Percentiles rank a stretch among this genome's conserved stretches.
Conservation (phyloP, 2,888 invertebrate species). For the Aporophyla lueneburgensis region DNA sequence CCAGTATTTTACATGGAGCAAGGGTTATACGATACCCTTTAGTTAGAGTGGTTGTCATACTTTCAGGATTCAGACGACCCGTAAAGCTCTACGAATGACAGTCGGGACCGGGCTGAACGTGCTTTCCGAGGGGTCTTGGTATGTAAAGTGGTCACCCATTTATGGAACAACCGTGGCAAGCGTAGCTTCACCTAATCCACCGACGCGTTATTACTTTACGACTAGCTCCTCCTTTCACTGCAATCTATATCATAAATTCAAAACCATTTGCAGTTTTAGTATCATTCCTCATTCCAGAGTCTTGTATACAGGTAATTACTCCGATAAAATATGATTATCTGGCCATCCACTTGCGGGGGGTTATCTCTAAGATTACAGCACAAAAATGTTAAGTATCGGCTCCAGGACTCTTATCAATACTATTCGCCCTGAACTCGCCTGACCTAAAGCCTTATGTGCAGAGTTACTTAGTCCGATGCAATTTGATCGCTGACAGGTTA, state of each 20-base stretch:
- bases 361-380: slow-evolving; percentile 38
- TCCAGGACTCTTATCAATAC: slow-evolving; percentile 25
- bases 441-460: slow-evolving; percentile 8
- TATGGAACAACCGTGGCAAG: too few relatives aligned
- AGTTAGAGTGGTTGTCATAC: too few relatives aligned
- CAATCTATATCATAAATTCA: not conserved
- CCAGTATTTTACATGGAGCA: too few relatives aligned
- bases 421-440: slow-evolving; percentile 32
- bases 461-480: slow-evolving; percentile 1
- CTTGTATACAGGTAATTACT: slow-evolving; percentile 9
- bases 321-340: slow-evolving; percentile 46
- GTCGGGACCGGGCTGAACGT: too few relatives aligned
- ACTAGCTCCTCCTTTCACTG: not conserved
- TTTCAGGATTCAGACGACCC: too few relatives aligned
- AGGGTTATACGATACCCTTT: too few relatives aligned
- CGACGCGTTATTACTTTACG: too few relatives aligned
- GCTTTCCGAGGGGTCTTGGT: too few relatives aligned
- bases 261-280: slow-evolving; percentile 1
- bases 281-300: slow-evolving; percentile 13
- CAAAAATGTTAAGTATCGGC: slow-evolving; percentile 48
- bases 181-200: too few relatives aligned
- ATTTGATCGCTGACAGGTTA: slow-evolving; percentile 7
- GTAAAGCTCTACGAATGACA: too few relatives aligned
- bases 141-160: too few relatives aligned
- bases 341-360: slow-evolving; percentile 23